phyloP scores from a whole-genome alignment of 2,797 vertebrate genomes.

The Brachyrhaphis roseni region DNA sequence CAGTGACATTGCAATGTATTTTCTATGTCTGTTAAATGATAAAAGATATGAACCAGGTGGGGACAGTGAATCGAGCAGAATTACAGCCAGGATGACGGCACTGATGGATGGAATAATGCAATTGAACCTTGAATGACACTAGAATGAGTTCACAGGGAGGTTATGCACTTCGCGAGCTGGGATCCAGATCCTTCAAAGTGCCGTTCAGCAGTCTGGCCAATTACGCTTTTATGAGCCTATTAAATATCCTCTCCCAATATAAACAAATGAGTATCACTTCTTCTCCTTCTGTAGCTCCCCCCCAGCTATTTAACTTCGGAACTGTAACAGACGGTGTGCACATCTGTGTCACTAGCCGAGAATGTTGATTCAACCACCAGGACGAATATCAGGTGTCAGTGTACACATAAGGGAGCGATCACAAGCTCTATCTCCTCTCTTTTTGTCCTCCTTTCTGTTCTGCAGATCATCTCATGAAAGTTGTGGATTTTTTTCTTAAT shows the following conservation, averaged over 20 bases:
- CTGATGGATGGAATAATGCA: conserved; percentile 10
- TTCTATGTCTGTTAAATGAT: conserved; percentile 20
- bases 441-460: conserved; percentile 26
- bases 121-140: conserved; percentile 35
- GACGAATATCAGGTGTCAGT: conserved; percentile 78
- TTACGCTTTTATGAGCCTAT: conserved; percentile 58
- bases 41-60: conserved; percentile 5
- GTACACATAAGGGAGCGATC: conserved; percentile 81
- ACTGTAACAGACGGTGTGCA: conserved; percentile 61
- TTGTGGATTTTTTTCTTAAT: conserved; percentile 20
- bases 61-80: conserved; percentile 10
- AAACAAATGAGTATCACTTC: conserved; percentile 62
- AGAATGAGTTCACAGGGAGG: conserved; percentile 14
- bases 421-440: conserved; percentile 41
- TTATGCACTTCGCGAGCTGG: conserved; percentile 37
- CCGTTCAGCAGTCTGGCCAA: conserved; percentile 64
- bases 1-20: conserved; percentile 27
- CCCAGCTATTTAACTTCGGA: conserved; percentile 46
- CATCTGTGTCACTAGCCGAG: conserved; percentile 72
- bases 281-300: conserved; percentile 48
- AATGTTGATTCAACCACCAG: conserved; percentile 78
- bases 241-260: conserved; percentile 66
- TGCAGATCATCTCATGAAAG: conserved; percentile 17
- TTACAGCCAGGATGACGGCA: conserved; percentile 24
- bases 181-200: conserved; percentile 38